phyloP scores from a whole-genome alignment of 2,888 invertebrate species.

The Drosophila bunnanda region DNA sequence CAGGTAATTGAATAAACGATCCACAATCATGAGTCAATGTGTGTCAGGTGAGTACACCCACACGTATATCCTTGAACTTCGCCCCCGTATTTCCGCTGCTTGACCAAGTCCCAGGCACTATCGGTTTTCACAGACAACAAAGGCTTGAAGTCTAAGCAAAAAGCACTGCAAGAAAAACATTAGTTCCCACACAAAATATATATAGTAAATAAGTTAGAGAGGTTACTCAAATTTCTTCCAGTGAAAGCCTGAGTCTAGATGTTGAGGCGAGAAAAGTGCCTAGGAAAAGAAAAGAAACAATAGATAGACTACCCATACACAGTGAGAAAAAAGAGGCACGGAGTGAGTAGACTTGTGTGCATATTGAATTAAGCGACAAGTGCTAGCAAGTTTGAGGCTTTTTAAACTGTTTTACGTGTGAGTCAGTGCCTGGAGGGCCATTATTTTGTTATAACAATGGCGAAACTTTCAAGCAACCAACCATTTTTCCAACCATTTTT shows the following conservation, averaged over 20 bases:
- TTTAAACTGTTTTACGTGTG: conserved; percentile 68
- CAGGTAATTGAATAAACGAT: conserved; percentile 54
- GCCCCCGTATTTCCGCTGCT: background rate
- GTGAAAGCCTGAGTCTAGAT: background rate
- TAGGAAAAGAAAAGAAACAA: conserved; percentile 35
- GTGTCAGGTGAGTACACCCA: conserved; percentile 29
- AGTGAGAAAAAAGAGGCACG: conserved; percentile 8
- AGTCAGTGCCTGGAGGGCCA: conserved; percentile 56
- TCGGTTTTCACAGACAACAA: conserved; percentile 29
- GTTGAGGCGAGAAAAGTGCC: conserved; percentile 12
- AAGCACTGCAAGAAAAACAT: background rate
- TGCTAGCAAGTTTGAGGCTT: conserved; percentile 75
- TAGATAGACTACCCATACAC: conserved; percentile 12
- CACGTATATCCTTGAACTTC: background rate
- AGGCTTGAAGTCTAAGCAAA: background rate
- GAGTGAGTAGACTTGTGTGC: conserved; percentile 59
- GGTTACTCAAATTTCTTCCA: background rate
- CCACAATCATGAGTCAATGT: conserved; percentile 41
- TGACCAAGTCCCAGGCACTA: conserved; percentile 30
- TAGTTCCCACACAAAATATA: background rate
- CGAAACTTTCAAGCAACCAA: conserved; percentile 59
- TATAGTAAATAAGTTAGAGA: background rate
- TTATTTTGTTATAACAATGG: conserved; percentile 79
- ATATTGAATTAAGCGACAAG: conserved; percentile 81
- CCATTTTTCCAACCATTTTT: conserved; percentile 7